Conservation (phyloP, 2,797 vertebrate species). For the Mareca penelope region DNA sequence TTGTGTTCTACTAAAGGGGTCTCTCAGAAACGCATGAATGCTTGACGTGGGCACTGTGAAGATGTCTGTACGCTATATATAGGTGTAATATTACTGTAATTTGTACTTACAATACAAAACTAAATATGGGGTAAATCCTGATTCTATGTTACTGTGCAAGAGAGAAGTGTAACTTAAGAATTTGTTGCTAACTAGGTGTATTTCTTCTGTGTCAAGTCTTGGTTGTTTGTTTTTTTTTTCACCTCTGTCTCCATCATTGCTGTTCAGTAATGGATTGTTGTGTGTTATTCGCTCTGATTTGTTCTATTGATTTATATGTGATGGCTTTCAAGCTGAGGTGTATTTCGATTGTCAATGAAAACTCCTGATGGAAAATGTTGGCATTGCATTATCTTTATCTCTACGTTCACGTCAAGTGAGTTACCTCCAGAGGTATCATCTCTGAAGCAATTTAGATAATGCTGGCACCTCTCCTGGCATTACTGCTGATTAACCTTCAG, state of each 20-base stretch:
- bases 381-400: neutral
- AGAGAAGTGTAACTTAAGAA: neutral
- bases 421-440: neutral
- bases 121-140: neutral
- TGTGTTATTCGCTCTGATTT: neutral
- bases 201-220: neutral
- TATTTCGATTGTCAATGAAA: conserved; percentile 9
- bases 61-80: neutral
- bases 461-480: neutral
- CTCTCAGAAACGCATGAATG: neutral
- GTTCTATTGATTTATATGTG: neutral
- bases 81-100: neutral
- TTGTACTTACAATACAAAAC: neutral
- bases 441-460: neutral
- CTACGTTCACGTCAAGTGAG: rapidly evolving
- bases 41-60: neutral
- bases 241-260: neutral
- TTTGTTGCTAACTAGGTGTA: neutral
- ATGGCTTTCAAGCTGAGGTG: neutral
- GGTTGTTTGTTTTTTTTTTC: neutral
- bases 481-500: neutral
- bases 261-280: neutral
- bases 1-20: neutral
- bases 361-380: neutral
- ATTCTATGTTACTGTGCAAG: neutral